Base-by-base conservation (phyloP, 2,888 invertebrate genomes). In the Scaptomyza polygonia region DNA sequence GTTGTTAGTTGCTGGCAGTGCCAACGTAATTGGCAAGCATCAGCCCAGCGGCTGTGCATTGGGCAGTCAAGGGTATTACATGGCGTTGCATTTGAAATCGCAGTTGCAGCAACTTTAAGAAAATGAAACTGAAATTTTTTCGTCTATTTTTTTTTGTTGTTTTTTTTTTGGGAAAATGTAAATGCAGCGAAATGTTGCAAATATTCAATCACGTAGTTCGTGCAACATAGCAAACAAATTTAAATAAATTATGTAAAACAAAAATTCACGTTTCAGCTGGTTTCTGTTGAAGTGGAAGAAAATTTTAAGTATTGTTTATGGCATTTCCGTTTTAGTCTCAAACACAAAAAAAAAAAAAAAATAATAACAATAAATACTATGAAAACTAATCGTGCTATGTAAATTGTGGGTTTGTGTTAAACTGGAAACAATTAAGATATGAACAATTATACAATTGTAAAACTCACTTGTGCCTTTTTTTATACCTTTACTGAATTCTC, bases 131-230 rank as follows among this genome's bases (percentile, higher is more conserved):
- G 63, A 61, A 73, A 29, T 67, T 75, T 71, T 74, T 36, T 36
- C n/a, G n/a, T n/a, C n/a, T n/a, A n/a, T n/a, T n/a, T n/a, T n/a
- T n/a, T 34, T 36, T 34, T 34, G 11, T 12, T 21, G 21, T n/a
- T 12, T 14, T 39, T 39, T 32, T 67, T 32, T 57, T 64, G 57
- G 14, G 47, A 67, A 71, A 70, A 73, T 62, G 62, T 67, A 66
- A 74, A 73, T 62, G 67, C 64, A 58, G 51, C 82, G 67, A 82
- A 82, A 85, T 86, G 82, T 86, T 82, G 86, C 75, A 86, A 88
- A 84, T 84, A 77, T 86, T 84, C 86, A 86, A 84, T 84, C 83
- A 84, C 88, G 88, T 86, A 79, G 59, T 83, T 84, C 83, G 88
- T 84, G 83, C 83, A 79, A 83, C 77, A 77, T 53, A 77, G 42